phyloP scores from a whole-genome alignment of 53 echinoderm and acorn worm genomes.

The Temnopleurus reevesii region DNA sequence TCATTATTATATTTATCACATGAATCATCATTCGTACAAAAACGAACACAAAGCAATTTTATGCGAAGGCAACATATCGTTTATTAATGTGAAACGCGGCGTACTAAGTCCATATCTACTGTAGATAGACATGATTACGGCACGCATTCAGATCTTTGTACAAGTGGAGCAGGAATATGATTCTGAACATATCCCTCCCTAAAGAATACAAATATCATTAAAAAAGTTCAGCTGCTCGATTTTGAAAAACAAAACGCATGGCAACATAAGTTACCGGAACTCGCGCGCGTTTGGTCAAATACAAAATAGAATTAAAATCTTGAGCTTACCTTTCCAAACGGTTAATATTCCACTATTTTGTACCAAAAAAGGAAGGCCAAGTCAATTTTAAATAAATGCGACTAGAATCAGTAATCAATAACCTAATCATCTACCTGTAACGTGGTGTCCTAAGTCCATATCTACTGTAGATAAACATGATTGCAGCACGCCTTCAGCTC shows the following conservation, averaged over 20 bases:
- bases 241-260: background rate
- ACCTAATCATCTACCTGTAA: slow-evolving; percentile 27
- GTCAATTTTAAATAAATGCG: background rate
- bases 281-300: no score
- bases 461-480: slow-evolving; percentile 24
- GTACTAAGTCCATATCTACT: slow-evolving; percentile 15
- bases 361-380: background rate
- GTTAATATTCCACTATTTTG: background rate
- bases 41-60: no score
- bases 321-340: background rate
- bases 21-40: no score
- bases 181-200: background rate
- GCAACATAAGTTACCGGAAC: no score
- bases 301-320: background rate
- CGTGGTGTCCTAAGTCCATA: background rate
- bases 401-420: background rate
- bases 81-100: background rate
- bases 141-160: background rate
- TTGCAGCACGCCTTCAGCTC: background rate
- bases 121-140: slow-evolving; percentile 10
- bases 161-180: background rate
- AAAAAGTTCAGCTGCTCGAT: no score
- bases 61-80: background rate
- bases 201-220: slow-evolving; percentile 8
- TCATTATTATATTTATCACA: no score